A percentile compares a stretch with the other conserved stretches of the same genome.
phyloP scores from a whole-genome alignment of 2,113 vertebrate genomes.

The Arothron firmamentum region DNA sequence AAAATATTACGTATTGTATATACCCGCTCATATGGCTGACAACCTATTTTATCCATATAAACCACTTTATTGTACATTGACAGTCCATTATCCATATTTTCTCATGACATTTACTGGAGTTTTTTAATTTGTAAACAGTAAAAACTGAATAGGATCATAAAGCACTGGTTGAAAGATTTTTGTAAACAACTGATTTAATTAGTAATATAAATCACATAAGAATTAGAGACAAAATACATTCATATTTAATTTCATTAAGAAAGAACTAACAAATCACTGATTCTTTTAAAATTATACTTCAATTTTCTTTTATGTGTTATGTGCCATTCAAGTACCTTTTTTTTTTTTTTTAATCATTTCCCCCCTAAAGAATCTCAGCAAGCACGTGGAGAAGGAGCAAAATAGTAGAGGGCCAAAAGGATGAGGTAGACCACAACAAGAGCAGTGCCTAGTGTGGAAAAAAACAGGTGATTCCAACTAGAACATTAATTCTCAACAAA shows the following conservation, averaged over 20 bases:
- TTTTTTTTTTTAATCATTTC: neutral
- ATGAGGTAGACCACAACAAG: conserved; percentile 83
- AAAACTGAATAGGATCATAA: neutral
- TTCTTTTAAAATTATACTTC: no score
- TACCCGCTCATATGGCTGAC: neutral
- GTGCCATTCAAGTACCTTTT: neutral
- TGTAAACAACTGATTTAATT: conserved; percentile 46
- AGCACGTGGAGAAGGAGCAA: conserved; percentile 76
- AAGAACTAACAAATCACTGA: no score
- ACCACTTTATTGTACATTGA: neutral
- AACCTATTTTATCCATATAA: neutral
- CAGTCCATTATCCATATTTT: no score
- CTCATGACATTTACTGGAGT: no score
- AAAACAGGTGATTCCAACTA: neutral
- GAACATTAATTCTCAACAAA: neutral
- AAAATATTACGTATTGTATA: conserved; percentile 54
- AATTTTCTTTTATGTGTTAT: conserved; percentile 5
- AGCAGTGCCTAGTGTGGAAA: conserved; percentile 68
- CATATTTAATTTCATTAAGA: conserved; percentile 1
- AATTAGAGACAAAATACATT: neutral
- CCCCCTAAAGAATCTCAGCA: conserved; percentile 66
- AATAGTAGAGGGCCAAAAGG: conserved; percentile 79
- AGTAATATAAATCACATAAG: conserved; percentile 12
- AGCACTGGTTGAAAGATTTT: neutral
- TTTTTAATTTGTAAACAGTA: neutral